Percentiles rank a stretch among this genome's conserved stretches.
These are phyloP conservation scores for Oryctolagus cuniculus DNA, from an alignment of 2,113 vertebrate species.

Conservation along the genomic window mOryCun1.1 NC_091434.1:158216501-158217000, in stretches of 20 bases:
- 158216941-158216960: background rate
- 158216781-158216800: slow-evolving; percentile 11
- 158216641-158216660: background rate
- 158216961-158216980: background rate
- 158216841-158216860: background rate
- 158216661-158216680: background rate
- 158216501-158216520: background rate
- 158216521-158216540: background rate
- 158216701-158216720: background rate
- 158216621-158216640: background rate
- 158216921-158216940: background rate
- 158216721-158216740: background rate
- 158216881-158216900: background rate
- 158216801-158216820: slow-evolving; percentile 1
- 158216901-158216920: background rate
- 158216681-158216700: background rate
- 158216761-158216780: background rate
- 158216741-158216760: background rate
- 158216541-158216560: too few relatives aligned
- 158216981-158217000: background rate
- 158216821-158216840: background rate
- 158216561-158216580: background rate
- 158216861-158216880: background rate
- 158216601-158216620: background rate
- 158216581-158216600: background rate